These are phyloP conservation scores for Sepioteuthis lessoniana DNA, from an alignment of 2,888 invertebrate genomes.

Conservation along the genomic window DNA sequence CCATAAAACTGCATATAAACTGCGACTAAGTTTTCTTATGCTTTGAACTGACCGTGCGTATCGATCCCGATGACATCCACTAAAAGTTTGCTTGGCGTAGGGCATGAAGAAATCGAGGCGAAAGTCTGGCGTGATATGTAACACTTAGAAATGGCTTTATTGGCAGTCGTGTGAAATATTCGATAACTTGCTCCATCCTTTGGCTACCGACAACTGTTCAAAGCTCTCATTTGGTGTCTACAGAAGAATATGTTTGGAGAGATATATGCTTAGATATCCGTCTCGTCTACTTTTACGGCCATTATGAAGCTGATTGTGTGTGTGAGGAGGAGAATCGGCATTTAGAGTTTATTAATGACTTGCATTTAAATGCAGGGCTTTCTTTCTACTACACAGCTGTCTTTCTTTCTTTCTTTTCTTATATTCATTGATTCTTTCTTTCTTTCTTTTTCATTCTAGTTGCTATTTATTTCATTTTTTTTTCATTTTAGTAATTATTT, in stretches of 20 bases:
- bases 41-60: background rate
- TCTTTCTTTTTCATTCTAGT: background rate
- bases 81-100: background rate
- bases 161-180: constrained; percentile 33
- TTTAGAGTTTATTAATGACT: constrained; percentile 20
- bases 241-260: background rate
- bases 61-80: background rate
- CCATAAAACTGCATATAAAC: background rate
- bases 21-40: background rate
- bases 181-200: background rate
- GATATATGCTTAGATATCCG: background rate
- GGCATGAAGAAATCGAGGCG: background rate
- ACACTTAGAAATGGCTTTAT: background rate
- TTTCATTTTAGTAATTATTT: background rate
- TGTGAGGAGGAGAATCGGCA: background rate
- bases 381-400: background rate
- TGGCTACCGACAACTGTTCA: background rate
- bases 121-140: background rate
- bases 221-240: background rate
- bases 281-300: background rate
- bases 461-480: background rate
- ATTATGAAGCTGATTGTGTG: background rate
- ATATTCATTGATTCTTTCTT: too few species aligned
- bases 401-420: background rate
- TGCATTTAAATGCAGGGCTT: background rate